Evolutionary conservation across 2,888 invertebrate genomes (phyloP), one percentile per base, ranked within the genome.

Genomic region (Tholera decimalis): DNA sequence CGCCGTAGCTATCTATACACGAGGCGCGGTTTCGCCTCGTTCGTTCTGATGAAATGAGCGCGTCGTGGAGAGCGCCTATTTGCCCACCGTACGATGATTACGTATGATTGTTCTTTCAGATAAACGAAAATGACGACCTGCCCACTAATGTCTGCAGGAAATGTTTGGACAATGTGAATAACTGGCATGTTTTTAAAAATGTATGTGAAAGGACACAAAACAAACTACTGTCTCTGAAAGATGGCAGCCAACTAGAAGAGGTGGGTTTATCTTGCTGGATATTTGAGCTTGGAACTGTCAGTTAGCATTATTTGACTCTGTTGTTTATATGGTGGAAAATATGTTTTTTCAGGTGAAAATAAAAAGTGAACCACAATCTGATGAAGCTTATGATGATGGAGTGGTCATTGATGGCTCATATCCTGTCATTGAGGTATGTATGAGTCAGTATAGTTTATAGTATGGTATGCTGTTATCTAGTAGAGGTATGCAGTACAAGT

Each of bases 181-280:
- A 96, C 87, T 97, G 97, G 97, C 96, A 97, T 85, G 90, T 93
- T 75, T 97, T 96, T 92, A 97, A 96, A 89, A 93, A 96, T 87
- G 92, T 96, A 24, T 97, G 97, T 91, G 94, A 96, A 80, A 96
- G 95, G 85, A 96, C 97, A 77, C 97, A 97, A 93, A 95, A 94
- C 85, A 97, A 97, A 90, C 91, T 97, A 82, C 94, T 94, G 84
- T 93, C 96, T 90, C 96, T 97, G 95, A 95, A 93, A 89, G 94
- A 95, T 89, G 92, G 92, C 89, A 93, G 90, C 94, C 95, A 91
- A 92, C 94, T 94, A 91, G 95, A 95, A 94, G 93, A 93, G 94
- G 95, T 94, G 85, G 89, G 91, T 89, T 87, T 87, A 61, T 79
- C 83, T 83, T 87, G 84, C 89, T 90, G 77, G 88, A 83, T 85